Conservation (phyloP, 2,113 vertebrate genomes). For the Centropus bengalensis region DNA sequence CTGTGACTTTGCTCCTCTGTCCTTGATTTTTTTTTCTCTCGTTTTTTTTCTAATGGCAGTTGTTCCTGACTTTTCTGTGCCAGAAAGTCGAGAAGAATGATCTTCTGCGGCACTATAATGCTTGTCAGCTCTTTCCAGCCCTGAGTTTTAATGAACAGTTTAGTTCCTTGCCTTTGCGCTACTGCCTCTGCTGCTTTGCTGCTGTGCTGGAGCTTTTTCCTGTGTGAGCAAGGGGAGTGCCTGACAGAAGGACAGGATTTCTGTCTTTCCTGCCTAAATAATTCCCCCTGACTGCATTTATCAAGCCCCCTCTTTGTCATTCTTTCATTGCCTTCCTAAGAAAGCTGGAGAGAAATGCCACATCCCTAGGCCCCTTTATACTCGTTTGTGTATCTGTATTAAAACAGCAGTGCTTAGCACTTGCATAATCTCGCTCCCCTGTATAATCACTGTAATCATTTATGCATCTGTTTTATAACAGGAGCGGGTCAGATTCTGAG, state of each 20-base stretch:
- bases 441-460: slow-evolving; percentile 50
- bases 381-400: slow-evolving; percentile 24
- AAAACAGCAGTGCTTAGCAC: slow-evolving; percentile 34
- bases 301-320: not conserved
- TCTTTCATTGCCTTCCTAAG: slow-evolving; percentile 1
- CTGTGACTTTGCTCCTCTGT: slow-evolving; percentile 25
- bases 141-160: slow-evolving; percentile 55
- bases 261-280: slow-evolving; percentile 25
- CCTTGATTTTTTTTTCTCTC: not conserved
- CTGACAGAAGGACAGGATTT: slow-evolving; percentile 36
- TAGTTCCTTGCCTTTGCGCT: slow-evolving; percentile 7
- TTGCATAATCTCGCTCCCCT: slow-evolving; percentile 46
- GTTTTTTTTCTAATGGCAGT: not conserved
- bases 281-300: not conserved
- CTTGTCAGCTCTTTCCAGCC: slow-evolving; percentile 52
- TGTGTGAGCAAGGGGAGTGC: not conserved
- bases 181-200: slow-evolving; percentile 23
- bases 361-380: slow-evolving; percentile 40
- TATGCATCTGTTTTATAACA: slow-evolving; percentile 50
- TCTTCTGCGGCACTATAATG: slow-evolving; percentile 11
- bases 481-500: not conserved
- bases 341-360: slow-evolving; percentile 25
- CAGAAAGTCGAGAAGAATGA: slow-evolving; percentile 30
- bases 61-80: not conserved
- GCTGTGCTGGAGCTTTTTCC: slow-evolving; percentile 41